Base-by-base conservation (phyloP, 1,140 invertebrate species). In the Ladona fulva region DNA sequence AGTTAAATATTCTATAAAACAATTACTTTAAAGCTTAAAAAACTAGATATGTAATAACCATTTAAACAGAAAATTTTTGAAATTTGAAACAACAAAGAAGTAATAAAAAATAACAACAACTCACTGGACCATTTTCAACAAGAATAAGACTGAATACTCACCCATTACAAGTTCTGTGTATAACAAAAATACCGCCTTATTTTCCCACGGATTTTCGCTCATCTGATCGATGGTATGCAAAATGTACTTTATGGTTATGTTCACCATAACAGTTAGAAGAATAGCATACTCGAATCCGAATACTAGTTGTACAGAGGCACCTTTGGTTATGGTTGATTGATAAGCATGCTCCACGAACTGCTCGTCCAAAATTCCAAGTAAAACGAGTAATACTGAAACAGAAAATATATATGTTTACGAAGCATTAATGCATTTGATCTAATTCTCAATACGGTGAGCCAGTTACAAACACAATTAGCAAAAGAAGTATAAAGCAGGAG, bases 271-370 rank as follows among this genome's bases (percentile, higher is more conserved):
- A 5, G 97, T 98, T 25, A 99, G 86, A 10, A 99, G 86, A 83
- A 99, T 97, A 77, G 97, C 97, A 88, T 99, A 99, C 88, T 99
- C 98, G 89, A 99, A 99, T 76, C 98, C 98, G 89, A 99, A 99
- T 8, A 99, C 98, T 59, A 99, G 87, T 85, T 99, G 98, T 0
- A 99, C 97, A 6, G 97, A 97, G 25, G 97, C 95, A 66, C 98
- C 98, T 85, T 96, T 96, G 0, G 91, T 89, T 10, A 98, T 84
- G n/a, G 97, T 99, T 78, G 94, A 95, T 82, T 95, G 92, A 84
- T 98, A 99, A 0, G 98, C 98, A 85, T 97, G 93, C 83, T 93
- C 91, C 0, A 99, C 93, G 87, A 99, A 97, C 80, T 93, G 91
- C 75, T 94, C 86, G 85, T 99, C 98, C 24, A 96, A 86, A 24